Conservation (phyloP, 2,797 vertebrate genomes). For the Sardinella longiceps region DNA sequence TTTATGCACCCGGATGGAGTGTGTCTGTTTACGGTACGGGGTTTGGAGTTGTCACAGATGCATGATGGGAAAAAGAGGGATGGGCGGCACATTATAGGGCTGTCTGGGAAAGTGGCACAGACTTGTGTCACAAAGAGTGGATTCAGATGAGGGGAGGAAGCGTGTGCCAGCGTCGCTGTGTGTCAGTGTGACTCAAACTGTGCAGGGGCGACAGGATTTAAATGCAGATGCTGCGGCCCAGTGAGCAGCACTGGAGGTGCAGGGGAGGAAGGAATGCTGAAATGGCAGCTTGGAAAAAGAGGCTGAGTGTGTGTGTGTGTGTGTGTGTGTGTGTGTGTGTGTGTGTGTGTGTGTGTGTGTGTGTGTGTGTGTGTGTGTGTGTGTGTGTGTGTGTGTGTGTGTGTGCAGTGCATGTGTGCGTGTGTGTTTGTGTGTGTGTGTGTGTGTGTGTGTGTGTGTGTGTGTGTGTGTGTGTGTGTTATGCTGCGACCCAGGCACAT, state of each 20-base stretch:
- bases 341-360: not conserved
- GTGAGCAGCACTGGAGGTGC: not conserved
- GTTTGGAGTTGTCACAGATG: not conserved
- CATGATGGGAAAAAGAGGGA: not conserved
- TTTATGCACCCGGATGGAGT: not conserved
- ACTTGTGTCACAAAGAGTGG: not conserved
- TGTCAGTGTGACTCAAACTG: not conserved
- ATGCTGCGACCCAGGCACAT: too few species aligned
- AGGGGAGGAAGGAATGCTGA: conserved; percentile 7
- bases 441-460: too few species aligned
- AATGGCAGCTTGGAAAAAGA: not conserved
- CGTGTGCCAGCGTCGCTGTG: not conserved
- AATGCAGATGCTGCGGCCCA: conserved; percentile 10
- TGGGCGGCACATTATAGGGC: not conserved
- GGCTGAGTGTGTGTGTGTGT: not conserved
- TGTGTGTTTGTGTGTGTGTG: too few species aligned
- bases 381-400: too few species aligned
- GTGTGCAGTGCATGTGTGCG: too few species aligned
- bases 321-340: not conserved
- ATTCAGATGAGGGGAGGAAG: not conserved
- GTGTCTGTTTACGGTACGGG: not conserved
- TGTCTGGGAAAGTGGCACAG: not conserved
- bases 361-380: not conserved
- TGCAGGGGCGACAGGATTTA: not conserved
- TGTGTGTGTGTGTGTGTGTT: too few species aligned